These are phyloP conservation scores for Drosophila sucinea DNA, from an alignment of 1,140 invertebrate genomes.

Conservation along the genomic window DNA sequence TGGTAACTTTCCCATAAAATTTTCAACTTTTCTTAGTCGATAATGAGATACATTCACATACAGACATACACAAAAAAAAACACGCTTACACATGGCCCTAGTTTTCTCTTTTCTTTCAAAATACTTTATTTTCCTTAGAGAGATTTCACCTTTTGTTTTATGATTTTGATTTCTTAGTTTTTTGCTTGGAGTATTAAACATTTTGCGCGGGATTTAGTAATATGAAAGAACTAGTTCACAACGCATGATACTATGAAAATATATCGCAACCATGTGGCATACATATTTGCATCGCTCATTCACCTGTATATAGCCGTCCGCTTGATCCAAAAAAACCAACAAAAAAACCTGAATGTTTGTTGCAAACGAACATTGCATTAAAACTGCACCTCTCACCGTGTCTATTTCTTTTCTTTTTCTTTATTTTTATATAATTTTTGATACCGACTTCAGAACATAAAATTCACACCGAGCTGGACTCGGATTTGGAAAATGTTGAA, in stretches of 20 bases:
- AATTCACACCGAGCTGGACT: constrained; percentile 80
- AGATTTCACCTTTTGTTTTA: constrained; percentile 74
- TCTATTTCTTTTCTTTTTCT: constrained; percentile 77
- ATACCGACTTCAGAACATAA: constrained; percentile 79
- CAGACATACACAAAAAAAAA: constrained; percentile 14
- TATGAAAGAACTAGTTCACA: constrained; percentile 24
- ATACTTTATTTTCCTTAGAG: constrained; percentile 44
- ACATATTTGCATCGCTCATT: constrained; percentile 24
- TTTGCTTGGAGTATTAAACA: constrained; percentile 39
- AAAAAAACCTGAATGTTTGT: constrained; percentile 30
- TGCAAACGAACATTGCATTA: constrained; percentile 45
- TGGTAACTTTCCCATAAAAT: neutral
- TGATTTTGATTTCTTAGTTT: constrained; percentile 42
- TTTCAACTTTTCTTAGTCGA: neutral
- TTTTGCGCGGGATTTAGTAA: constrained; percentile 19
- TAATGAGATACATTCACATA: constrained; percentile 33
- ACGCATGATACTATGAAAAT: constrained; percentile 27
- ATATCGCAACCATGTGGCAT: constrained; percentile 18
- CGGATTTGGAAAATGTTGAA: constrained; percentile 80
- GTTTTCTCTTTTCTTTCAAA: constrained; percentile 34
- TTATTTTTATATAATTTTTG: constrained; percentile 80
- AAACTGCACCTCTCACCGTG: constrained; percentile 74
- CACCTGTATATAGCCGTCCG: constrained; percentile 60
- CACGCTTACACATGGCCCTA: constrained; percentile 39
- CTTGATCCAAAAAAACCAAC: constrained; percentile 41